Conservation (phyloP, 2,888 invertebrate genomes). For the Parnassius mnemosyne region DNA sequence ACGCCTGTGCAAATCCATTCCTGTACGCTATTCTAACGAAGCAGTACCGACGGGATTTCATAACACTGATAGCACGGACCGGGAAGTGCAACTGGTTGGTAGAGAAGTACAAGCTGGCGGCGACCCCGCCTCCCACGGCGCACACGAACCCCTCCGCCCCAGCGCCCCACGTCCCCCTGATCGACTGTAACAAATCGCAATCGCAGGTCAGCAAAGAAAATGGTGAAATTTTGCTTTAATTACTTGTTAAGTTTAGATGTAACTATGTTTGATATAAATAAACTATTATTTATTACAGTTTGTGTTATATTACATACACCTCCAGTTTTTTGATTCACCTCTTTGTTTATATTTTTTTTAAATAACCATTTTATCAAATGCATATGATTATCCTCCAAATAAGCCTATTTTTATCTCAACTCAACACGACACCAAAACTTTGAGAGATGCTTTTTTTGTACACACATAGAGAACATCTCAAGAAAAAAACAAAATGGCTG, state of each 20-base stretch:
- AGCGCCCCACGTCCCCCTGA: constrained; percentile 57
- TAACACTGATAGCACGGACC: constrained; percentile 83
- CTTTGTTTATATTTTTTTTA: no score
- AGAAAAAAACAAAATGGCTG: no score
- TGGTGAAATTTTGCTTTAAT: constrained; percentile 57
- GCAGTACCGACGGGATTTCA: constrained; percentile 89
- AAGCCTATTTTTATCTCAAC: no score
- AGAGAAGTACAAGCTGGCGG: constrained; percentile 61
- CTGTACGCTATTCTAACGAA: constrained; percentile 94
- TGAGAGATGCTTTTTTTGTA: no score
- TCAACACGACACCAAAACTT: no score
- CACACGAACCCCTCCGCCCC: constrained; percentile 67
- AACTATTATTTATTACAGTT: constrained; percentile 56
- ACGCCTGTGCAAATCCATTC: constrained; percentile 96
- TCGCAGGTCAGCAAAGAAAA: constrained; percentile 60
- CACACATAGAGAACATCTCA: no score
- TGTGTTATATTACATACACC: constrained; percentile 38
- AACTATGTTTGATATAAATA: constrained; percentile 52
- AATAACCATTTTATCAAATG: no score
- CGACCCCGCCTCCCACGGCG: constrained; percentile 68
- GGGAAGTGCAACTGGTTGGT: constrained; percentile 69
- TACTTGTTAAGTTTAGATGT: constrained; percentile 40
- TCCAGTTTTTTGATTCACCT: no score
- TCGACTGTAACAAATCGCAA: constrained; percentile 58
- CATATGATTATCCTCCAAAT: no score